phyloP scores from a whole-genome alignment of 1,140 invertebrate species.

The Micrasema longulum region DNA sequence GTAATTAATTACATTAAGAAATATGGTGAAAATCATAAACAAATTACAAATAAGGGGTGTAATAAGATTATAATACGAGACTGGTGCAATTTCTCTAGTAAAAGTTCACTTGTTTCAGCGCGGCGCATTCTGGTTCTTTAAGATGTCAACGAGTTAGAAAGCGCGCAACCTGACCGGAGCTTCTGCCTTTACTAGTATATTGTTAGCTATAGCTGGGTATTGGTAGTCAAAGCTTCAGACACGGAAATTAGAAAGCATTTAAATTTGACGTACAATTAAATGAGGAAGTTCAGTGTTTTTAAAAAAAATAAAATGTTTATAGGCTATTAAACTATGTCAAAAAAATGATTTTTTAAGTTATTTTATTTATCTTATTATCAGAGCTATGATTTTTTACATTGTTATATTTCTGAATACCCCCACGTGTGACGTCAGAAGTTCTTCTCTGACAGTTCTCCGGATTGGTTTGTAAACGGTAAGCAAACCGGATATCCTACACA shows the following conservation, averaged over 20 bases:
- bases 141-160: constrained; percentile 39
- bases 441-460: no score
- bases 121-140: constrained; percentile 17
- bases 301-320: no score
- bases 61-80: constrained; percentile 21
- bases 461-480: no score
- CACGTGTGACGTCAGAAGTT: no score
- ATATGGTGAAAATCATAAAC: constrained; percentile 18
- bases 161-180: constrained; percentile 28
- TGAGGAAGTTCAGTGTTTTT: no score
- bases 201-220: neutral
- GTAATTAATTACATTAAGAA: constrained; percentile 17
- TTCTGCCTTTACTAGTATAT: neutral
- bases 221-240: constrained; percentile 14
- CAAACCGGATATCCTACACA: no score
- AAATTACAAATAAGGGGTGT: constrained; percentile 21
- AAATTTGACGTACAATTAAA: no score
- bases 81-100: constrained; percentile 34
- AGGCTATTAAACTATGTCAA: no score
- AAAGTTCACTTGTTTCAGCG: constrained; percentile 5
- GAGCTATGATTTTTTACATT: no score
- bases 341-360: no score
- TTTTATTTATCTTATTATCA: no score
- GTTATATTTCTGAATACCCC: no score
- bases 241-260: neutral